These are phyloP conservation scores for Scalopus aquaticus DNA, from an alignment of 2,113 vertebrate species.

Conservation along the genomic window DNA sequence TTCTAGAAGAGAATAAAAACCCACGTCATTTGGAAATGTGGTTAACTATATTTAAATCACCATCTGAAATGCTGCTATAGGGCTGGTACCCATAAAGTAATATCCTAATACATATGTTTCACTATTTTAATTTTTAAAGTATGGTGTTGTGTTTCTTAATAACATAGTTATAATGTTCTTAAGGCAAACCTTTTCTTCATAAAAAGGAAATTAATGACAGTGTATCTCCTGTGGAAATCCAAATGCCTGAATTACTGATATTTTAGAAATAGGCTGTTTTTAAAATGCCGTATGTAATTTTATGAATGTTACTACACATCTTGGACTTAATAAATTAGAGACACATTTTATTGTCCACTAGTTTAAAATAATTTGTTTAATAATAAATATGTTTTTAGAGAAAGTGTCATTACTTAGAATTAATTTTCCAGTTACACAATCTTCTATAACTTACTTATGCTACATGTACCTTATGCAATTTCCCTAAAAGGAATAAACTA, in stretches of 20 bases:
- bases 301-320: conserved; percentile 73
- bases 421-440: conserved; percentile 70
- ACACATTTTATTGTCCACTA: conserved; percentile 75
- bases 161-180: conserved; percentile 37
- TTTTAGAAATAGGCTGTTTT: conserved; percentile 75
- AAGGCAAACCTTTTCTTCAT: conserved; percentile 61
- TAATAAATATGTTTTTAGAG: conserved; percentile 73
- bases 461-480: conserved; percentile 65
- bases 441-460: conserved; percentile 70
- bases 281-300: conserved; percentile 69
- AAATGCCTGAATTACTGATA: conserved; percentile 74
- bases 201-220: conserved; percentile 68
- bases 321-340: conserved; percentile 77
- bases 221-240: conserved; percentile 80
- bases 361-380: conserved; percentile 74
- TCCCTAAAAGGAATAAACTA: conserved; percentile 67
- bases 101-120: conserved; percentile 64
- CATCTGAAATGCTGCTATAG: conserved; percentile 73
- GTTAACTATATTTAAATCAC: conserved; percentile 66
- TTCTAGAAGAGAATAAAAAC: conserved; percentile 69
- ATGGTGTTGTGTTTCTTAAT: conserved; percentile 75
- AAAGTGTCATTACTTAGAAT: conserved; percentile 69
- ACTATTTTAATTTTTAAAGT: conserved; percentile 74
- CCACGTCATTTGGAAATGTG: conserved; percentile 43
- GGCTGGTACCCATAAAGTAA: conserved; percentile 79